These are phyloP conservation scores for Parotocinclus haroldoi DNA, from an alignment of 2,797 vertebrate genomes.

Conservation along the genomic window DNA sequence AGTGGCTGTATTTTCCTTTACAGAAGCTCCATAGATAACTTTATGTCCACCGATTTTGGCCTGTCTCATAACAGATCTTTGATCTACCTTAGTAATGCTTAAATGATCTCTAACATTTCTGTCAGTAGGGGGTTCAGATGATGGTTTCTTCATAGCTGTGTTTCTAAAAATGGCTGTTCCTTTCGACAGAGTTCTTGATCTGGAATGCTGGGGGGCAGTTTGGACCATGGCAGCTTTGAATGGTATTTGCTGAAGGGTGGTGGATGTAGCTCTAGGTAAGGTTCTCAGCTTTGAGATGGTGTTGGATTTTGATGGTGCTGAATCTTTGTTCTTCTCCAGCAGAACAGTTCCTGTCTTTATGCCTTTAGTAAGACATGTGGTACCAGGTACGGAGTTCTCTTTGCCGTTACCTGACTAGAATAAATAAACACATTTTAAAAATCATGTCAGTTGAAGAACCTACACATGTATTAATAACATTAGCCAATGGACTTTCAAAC, in stretches of 20 bases:
- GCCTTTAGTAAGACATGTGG: background rate
- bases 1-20: background rate
- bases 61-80: background rate
- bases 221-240: background rate
- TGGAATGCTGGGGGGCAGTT: background rate
- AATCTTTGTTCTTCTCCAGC: background rate
- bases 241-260: background rate
- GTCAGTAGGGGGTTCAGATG: background rate
- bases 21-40: background rate
- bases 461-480: background rate
- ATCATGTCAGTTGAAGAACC: background rate
- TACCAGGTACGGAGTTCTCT: constrained; percentile 58
- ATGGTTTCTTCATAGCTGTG: background rate
- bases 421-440: background rate
- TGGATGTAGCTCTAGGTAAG: background rate
- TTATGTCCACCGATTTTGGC: background rate
- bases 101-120: background rate
- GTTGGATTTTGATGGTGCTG: too few relatives aligned
- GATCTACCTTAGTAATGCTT: background rate
- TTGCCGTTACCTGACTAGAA: constrained; percentile 55
- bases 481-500: background rate
- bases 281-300: background rate
- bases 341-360: constrained; percentile 7
- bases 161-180: background rate
- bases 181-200: background rate